Base-by-base conservation (phyloP, 2,888 invertebrate species). In the Melangyna quadrimaculata region DNA sequence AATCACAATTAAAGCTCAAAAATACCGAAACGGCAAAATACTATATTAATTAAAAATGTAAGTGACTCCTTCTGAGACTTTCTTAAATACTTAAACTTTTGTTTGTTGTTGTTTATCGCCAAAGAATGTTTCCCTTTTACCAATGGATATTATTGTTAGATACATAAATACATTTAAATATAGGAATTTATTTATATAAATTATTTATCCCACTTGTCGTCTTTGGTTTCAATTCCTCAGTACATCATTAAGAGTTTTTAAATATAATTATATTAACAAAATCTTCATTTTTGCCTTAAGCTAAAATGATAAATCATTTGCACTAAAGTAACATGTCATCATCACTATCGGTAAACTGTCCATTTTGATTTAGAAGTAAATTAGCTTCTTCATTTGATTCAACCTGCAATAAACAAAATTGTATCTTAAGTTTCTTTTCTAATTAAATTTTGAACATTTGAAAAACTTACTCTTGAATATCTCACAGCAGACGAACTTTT, bases 281-380 rank as follows among this genome's bases (percentile, higher is more conserved):
- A 29, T 29, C 1, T 10, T 24, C 10, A 43, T 27, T 29, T 48
- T n/a, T 35, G 29, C 17, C 43, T 35, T 67, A 22, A 32, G 17
- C 32, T 57, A 53, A 71, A 74, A 43, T 14, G 43, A 14, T 67
- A 14, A 45, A 14, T 40, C 40, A 19, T 48, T 78, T 40, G 59
- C 73, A 82, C 84, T 91, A 91, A 65, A 91, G 90, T 74, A 91
- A 87, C 90, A 91, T 91, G 65, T 91, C 91, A 78, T 91, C 91
- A 78, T 91, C 91, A 48, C 90, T 91, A 19, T 91, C 92, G 7
- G 90, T 90, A 40, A 91, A 90, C 74, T 90, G 90, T 3, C 91
- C 92, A 87, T 90, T 90, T 17, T 91, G 90, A 78, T 91, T 91
- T 24, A 92, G 81, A 72, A 91, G 79, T 77, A 91, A 87, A 78